Conservation (phyloP, 2,888 invertebrate genomes). For the Sericinus montela region DNA sequence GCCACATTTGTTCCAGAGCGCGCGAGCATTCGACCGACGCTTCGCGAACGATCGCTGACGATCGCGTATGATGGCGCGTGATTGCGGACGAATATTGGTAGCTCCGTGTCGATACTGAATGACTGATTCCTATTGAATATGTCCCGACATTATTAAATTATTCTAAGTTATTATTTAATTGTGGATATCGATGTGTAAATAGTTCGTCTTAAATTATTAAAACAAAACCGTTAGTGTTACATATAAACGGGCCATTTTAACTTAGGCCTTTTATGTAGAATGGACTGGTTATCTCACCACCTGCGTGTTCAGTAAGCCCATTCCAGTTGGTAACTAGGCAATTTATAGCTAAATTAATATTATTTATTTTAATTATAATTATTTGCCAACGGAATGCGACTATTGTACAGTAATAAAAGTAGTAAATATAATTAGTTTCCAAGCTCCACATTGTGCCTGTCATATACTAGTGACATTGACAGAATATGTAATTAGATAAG, state of each 20-base stretch:
- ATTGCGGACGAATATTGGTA: slow-evolving; percentile 2
- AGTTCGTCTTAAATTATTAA: slow-evolving; percentile 73
- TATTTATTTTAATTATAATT: slow-evolving; percentile 70
- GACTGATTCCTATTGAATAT: slow-evolving; percentile 78
- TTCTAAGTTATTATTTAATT: slow-evolving; percentile 71
- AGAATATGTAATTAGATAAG: slow-evolving; percentile 17
- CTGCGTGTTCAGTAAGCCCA: slow-evolving; percentile 77
- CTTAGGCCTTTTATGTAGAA: slow-evolving; percentile 56
- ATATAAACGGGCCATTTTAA: slow-evolving; percentile 51
- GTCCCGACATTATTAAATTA: slow-evolving; percentile 72
- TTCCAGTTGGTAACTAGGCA: slow-evolving; percentile 76
- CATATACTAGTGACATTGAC: slow-evolving; percentile 13
- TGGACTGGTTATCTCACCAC: slow-evolving; percentile 74
- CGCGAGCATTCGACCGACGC: slow-evolving; percentile 20
- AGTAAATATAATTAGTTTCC: slow-evolving; percentile 57
- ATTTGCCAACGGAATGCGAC: slow-evolving; percentile 77
- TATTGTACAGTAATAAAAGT: slow-evolving; percentile 72
- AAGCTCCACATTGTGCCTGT: slow-evolving; percentile 22
- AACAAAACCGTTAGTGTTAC: slow-evolving; percentile 67
- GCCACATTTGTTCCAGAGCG: slow-evolving; percentile 26
- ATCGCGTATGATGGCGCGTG: not conserved
- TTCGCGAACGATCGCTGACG: slow-evolving; percentile 19
- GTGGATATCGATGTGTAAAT: slow-evolving; percentile 71
- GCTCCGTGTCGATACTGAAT: slow-evolving; percentile 54
- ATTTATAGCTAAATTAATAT: slow-evolving; percentile 75